Base-by-base conservation (phyloP, 2,113 vertebrate species). In the Sceloporus tristichus region DNA sequence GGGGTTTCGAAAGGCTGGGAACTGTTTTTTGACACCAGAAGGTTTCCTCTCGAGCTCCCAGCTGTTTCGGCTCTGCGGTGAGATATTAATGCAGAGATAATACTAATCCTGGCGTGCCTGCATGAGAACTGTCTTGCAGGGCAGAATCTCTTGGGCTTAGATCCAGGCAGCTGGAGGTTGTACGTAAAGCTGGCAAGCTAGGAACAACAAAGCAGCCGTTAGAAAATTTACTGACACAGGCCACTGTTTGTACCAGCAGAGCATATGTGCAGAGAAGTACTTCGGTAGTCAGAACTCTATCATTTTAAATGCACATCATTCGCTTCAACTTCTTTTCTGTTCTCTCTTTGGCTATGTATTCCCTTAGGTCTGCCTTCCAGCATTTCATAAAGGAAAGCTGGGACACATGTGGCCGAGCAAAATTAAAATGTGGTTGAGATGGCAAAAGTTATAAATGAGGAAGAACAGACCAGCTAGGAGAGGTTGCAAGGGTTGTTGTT, bases 31-130 rank as follows among this genome's bases (percentile, higher is more conserved):
- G 78, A 70, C 85, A 79, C 53, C 74, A 91, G 84, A 74, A 90
- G 85, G 66, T 87, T 68, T 80, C 71, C 23, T 0, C 1, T 85
- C 82, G 59, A 90, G 85, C 40, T 92, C 48, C 53, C 88, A 94
- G 92, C 88, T 92, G 92, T 79, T 90, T 23, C 3, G 40, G 73
- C 34, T 91, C 76, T 76, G 90, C 21, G 29, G 59, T n/a, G 25
- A 90, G 85, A 42, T 91, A 84, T 92, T 87, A 89, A 88, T n/a
- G 0, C 82, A 29, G 16, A 94, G 93, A 91, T 94, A 91, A 92
- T 74, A 19, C 88, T 93, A 96, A 91, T 94, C 93, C 70, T 0
- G 18, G 4, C 9, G 3, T 38, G 34, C 5, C 71, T 77, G 76
- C 75, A 80, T 5, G 4, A 0, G 2, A 42, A 76, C 29, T 0